A percentile compares a stretch with the other conserved stretches of the same genome.
Conservation (phyloP, 2,113 vertebrate species). For the Centropristis striata region DNA sequence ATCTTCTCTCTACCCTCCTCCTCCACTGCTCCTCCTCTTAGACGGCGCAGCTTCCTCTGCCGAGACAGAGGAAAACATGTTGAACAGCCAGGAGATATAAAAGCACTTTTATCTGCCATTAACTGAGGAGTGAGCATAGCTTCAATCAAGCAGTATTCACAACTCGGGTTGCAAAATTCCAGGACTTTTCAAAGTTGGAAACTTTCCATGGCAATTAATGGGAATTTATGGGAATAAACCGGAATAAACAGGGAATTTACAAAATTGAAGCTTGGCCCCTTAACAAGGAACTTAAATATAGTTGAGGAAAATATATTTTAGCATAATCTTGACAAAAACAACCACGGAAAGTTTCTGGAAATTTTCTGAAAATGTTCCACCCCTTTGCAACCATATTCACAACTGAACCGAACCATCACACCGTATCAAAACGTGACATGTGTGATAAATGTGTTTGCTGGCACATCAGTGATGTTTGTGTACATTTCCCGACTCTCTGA, state of each 20-base stretch:
- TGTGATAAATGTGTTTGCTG: background rate
- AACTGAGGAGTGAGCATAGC: constrained; percentile 56
- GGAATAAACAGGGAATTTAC: too few species aligned
- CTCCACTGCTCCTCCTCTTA: constrained; percentile 8
- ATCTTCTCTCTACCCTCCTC: constrained; percentile 6
- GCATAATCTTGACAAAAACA: too few species aligned
- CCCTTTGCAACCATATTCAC: too few species aligned
- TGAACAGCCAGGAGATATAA: constrained; percentile 48
- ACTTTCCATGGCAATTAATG: too few species aligned
- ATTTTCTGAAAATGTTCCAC: too few species aligned
- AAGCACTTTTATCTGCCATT: constrained; percentile 70
- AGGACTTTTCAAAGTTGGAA: too few species aligned
- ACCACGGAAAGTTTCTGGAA: too few species aligned
- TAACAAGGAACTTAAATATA: too few species aligned
- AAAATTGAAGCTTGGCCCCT: too few species aligned
- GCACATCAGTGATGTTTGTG: constrained; percentile 17
- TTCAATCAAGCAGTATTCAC: constrained; percentile 64
- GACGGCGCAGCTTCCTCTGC: constrained; percentile 5
- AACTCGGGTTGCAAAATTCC: too few species aligned
- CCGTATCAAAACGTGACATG: constrained; percentile 38
- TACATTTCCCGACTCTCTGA: constrained; percentile 11
- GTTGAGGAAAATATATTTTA: too few species aligned
- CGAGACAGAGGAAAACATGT: constrained; percentile 32
- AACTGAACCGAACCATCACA: constrained; percentile 42
- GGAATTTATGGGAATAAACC: too few species aligned